Base-by-base conservation (phyloP, 1,140 invertebrate genomes). In the Caenorhabditis tropicalis region DNA sequence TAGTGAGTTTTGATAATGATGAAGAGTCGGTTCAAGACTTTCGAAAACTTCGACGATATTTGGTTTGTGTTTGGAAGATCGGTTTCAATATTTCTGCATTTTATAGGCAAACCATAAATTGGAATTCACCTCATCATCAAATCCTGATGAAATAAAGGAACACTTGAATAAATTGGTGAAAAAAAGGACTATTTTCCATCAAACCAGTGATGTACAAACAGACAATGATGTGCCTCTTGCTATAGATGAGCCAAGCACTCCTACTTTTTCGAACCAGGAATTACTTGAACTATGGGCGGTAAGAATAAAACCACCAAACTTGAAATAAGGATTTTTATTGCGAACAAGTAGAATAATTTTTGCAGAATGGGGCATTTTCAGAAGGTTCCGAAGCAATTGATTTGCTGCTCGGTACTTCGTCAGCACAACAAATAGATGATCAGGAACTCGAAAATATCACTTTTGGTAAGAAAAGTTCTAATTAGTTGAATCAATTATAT, bases 1-100 rank as follows among this genome's bases (percentile, higher is more conserved):
- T 74, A 43, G 29, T 74, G 1, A 43, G 65, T 74, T 24, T 74
- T n/a, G 65, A 74, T 15, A 36, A 74, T 21, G 36, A 74, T 24
- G n/a, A 12, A 9, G 65, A 74, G 0, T 16, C 33, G 36, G 43
- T n/a, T 2, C 33, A 74, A 43, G 24, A 12, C 24, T 6, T 46
- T 3, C 65, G 65, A 39, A 74, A 43, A n/a, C 65, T 74, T 74
- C 65, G 65, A 43, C 65, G 65, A 6, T 74, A 74, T 24, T 43
- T 74, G 65, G 65, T 74, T 6, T 12, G 65, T 46, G 1, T 27
- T 21, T 24, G 33, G 9, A 24, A 46, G 10, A 56, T 21, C 19
- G 19, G 1, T 6, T n/a, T 9, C 7, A 29, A 56, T 27, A 29
- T 5, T 29, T 27, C 1, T 1, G 12, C 21, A 56, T 43, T 74